phyloP scores from a whole-genome alignment of 2,888 invertebrate species.

The Diaphora mendica region DNA sequence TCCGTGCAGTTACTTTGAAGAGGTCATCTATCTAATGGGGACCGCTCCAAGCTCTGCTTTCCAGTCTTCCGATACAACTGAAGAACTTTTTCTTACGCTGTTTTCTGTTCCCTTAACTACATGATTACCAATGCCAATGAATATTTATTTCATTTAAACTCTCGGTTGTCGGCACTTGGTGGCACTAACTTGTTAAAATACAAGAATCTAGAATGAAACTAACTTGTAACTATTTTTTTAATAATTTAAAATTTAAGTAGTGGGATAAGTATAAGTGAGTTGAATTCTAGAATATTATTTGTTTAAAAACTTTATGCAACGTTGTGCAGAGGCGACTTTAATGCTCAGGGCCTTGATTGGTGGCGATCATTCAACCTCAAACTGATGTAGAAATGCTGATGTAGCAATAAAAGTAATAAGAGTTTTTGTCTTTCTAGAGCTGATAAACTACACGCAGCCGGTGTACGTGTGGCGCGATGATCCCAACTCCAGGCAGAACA shows the following conservation, averaged over 20 bases:
- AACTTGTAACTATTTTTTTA: too few relatives aligned
- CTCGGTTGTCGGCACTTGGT: too few relatives aligned
- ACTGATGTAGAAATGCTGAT: neutral
- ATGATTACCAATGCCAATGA: too few relatives aligned
- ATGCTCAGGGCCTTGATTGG: neutral
- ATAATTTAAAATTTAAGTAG: too few relatives aligned
- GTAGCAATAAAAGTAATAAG: neutral
- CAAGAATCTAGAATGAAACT: too few relatives aligned
- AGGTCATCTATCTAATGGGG: neutral
- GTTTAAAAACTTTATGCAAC: neutral
- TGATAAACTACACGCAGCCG: conserved; percentile 97
- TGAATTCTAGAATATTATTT: too few relatives aligned
- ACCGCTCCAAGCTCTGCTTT: neutral
- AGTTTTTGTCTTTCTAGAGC: conserved; percentile 84
- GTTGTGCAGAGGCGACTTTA: neutral
- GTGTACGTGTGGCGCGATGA: conserved; percentile 98
- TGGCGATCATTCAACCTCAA: neutral
- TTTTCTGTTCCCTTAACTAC: too few relatives aligned
- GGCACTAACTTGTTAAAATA: too few relatives aligned
- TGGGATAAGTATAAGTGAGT: too few relatives aligned
- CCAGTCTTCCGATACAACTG: neutral
- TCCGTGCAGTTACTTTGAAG: neutral
- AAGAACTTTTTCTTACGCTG: neutral
- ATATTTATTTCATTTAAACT: too few relatives aligned
- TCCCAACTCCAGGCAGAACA: conserved; percentile 95